Conservation (phyloP, 2,797 vertebrate genomes). For the Balearica regulorum region DNA sequence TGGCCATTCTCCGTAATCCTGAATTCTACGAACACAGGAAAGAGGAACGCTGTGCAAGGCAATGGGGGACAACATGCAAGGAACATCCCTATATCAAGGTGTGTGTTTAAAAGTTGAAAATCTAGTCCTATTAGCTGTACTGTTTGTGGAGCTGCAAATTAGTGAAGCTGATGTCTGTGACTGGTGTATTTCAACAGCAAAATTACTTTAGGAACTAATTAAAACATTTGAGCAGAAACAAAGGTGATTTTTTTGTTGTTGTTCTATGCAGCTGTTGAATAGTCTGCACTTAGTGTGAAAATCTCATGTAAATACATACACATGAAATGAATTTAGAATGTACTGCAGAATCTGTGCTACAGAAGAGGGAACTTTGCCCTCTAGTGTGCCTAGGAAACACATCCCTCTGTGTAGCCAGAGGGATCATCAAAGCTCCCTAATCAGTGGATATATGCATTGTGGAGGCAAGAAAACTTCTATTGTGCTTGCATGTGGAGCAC, state of each 20-base stretch:
- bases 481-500: not conserved
- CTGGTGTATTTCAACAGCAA: not conserved
- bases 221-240: not conserved
- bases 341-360: not conserved
- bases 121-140: not conserved
- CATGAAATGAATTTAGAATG: slow-evolving; percentile 1
- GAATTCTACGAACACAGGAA: slow-evolving; percentile 97
- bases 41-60: slow-evolving; percentile 94
- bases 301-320: not conserved
- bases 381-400: not conserved
- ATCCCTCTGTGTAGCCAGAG: not conserved
- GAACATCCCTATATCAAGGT: slow-evolving; percentile 99
- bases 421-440: slow-evolving; percentile 26
- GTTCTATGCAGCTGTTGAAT: not conserved
- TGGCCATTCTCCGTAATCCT: slow-evolving; percentile 94
- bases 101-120: not conserved
- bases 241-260: not conserved
- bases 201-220: not conserved
- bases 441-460: not conserved
- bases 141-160: not conserved
- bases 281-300: not conserved
- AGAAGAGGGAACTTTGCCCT: not conserved
- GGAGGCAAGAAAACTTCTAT: not conserved
- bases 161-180: not conserved
- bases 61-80: slow-evolving; percentile 96